phyloP scores from a whole-genome alignment of 2,797 vertebrate species.

The Micrastur ruficollis region DNA sequence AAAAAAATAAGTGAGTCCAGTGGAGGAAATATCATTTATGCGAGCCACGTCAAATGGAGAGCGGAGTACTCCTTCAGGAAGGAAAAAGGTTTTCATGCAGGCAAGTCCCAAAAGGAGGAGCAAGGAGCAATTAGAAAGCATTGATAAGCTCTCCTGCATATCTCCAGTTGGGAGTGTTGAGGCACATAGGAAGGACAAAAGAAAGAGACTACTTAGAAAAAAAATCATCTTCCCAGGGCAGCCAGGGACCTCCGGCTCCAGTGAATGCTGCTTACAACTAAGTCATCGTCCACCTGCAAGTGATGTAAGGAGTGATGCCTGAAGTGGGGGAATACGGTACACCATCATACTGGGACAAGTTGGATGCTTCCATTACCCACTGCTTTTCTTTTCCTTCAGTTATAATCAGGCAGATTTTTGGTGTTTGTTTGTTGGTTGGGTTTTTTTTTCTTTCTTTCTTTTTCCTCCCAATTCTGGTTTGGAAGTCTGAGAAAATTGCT shows the following conservation, averaged over 20 bases:
- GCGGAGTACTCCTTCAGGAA: neutral
- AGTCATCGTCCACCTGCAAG: neutral
- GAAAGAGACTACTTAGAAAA: neutral
- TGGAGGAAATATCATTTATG: neutral
- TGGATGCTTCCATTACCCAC: neutral
- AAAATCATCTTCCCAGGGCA: neutral
- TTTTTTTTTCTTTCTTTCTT: neutral
- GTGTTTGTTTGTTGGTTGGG: too few relatives aligned
- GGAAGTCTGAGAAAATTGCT: neutral
- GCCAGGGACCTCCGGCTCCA: neutral
- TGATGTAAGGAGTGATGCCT: rapidly evolving
- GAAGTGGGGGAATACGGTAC: rapidly evolving
- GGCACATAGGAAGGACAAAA: neutral
- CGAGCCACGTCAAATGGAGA: rapidly evolving
- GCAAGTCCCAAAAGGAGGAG: neutral
- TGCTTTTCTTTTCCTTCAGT: neutral
- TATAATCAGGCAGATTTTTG: neutral
- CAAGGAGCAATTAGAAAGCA: neutral
- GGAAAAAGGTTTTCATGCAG: neutral
- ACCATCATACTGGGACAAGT: rapidly evolving
- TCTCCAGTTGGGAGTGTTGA: neutral
- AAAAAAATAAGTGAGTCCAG: neutral
- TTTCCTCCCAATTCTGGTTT: neutral
- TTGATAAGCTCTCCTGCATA: neutral
- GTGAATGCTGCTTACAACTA: neutral